These are phyloP conservation scores for Tubulanus polymorphus DNA, from an alignment of 2,888 invertebrate genomes.

Conservation along the genomic window DNA sequence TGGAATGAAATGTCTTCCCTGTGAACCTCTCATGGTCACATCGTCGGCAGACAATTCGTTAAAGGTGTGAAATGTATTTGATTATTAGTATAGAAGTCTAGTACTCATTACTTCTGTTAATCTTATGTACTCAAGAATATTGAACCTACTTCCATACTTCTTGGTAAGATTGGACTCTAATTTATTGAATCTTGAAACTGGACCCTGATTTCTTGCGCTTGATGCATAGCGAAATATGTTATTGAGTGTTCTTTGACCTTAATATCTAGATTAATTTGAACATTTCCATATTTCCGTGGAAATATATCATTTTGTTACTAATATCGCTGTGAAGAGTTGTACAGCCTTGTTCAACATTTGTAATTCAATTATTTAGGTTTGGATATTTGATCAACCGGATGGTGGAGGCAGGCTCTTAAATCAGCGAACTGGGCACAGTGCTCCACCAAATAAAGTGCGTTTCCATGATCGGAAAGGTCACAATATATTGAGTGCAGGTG, in stretches of 20 bases:
- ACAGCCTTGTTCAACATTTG: too few species aligned
- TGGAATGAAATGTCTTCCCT: constrained; percentile 78
- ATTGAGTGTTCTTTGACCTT: too few species aligned
- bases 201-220: background rate
- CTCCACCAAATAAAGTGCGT: constrained; percentile 74
- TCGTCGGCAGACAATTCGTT: constrained; percentile 91
- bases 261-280: too few species aligned
- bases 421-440: constrained; percentile 75
- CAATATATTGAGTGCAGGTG: constrained; percentile 69
- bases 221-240: too few species aligned
- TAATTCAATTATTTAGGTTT: constrained; percentile 52
- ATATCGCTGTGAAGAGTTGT: too few species aligned
- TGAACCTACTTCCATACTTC: background rate
- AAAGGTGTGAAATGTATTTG: constrained; percentile 73
- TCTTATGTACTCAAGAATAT: background rate
- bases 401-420: constrained; percentile 73
- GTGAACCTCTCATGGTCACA: constrained; percentile 84
- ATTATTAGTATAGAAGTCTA: too few species aligned
- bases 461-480: constrained; percentile 77
- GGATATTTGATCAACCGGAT: constrained; percentile 82
- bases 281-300: too few species aligned
- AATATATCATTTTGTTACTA: too few species aligned
- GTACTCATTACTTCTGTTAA: too few species aligned
- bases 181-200: background rate
- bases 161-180: background rate